phyloP scores from a whole-genome alignment of 2,888 invertebrate genomes.

The Eilema sororculum region DNA sequence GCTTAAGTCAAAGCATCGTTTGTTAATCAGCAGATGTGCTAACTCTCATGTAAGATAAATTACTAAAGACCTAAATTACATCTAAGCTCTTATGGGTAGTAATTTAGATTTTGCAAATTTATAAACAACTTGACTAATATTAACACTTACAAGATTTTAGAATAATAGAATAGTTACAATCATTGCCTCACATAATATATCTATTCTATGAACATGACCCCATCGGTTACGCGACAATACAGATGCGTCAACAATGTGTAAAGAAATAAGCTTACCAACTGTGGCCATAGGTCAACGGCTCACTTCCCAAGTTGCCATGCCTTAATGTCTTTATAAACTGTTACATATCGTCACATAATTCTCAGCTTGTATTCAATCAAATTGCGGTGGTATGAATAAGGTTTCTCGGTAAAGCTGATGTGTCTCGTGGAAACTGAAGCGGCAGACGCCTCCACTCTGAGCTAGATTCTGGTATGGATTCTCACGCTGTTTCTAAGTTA shows the following conservation, averaged over 20 bases:
- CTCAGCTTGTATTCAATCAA: conserved; percentile 31
- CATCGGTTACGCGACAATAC: neutral
- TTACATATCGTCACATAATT: conserved; percentile 20
- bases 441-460: conserved; percentile 32
- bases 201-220: conserved; percentile 1
- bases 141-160: neutral
- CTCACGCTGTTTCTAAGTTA: conserved; percentile 45
- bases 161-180: neutral
- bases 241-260: neutral
- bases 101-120: neutral
- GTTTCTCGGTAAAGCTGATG: conserved; percentile 53
- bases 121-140: neutral
- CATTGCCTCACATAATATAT: neutral
- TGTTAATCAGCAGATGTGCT: too few relatives aligned
- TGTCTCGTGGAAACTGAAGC: conserved; percentile 66
- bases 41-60: too few relatives aligned
- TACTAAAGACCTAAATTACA: neutral
- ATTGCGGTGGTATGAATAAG: conserved; percentile 28
- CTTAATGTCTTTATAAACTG: neutral
- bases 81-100: neutral
- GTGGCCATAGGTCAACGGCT: neutral
- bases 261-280: neutral
- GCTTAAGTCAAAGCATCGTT: too few relatives aligned
- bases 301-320: neutral
- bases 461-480: conserved; percentile 41